A percentile compares a stretch with the other conserved stretches of the same genome.
These are phyloP conservation scores for Zophobas atratus DNA, from an alignment of 1,140 invertebrate genomes.

Conservation along the genomic window DNA sequence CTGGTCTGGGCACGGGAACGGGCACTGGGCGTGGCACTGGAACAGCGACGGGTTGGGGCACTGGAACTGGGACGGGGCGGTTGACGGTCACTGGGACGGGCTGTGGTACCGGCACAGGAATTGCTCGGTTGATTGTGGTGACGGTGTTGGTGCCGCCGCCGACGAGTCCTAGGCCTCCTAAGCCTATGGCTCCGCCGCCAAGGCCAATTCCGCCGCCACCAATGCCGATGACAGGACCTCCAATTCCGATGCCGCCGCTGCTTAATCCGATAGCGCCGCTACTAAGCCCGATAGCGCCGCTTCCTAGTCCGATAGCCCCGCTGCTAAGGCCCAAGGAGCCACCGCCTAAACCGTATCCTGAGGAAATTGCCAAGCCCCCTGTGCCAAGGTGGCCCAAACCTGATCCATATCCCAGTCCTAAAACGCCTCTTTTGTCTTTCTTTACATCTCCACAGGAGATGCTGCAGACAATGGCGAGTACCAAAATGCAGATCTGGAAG, in stretches of 20 bases:
- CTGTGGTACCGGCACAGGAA: slow-evolving; percentile 59
- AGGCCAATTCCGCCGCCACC: slow-evolving; percentile 31
- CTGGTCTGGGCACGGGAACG: slow-evolving; percentile 55
- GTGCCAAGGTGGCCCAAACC: slow-evolving; percentile 15
- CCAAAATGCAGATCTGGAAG: slow-evolving; percentile 48
- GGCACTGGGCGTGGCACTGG: slow-evolving; percentile 60
- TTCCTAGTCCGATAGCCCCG: slow-evolving; percentile 15
- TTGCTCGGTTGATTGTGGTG: slow-evolving; percentile 54
- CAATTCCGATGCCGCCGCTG: slow-evolving; percentile 3
- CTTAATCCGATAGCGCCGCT: slow-evolving; percentile 1
- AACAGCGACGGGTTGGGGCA: slow-evolving; percentile 55
- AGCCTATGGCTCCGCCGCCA: slow-evolving; percentile 17
- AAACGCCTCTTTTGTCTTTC: slow-evolving; percentile 50
- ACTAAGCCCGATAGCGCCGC: slow-evolving; percentile 4
- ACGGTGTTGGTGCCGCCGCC: slow-evolving; percentile 44
- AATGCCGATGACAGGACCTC: slow-evolving; percentile 14
- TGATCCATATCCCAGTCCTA: slow-evolving; percentile 49
- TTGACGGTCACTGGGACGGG: slow-evolving; percentile 69
- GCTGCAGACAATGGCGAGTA: slow-evolving; percentile 47
- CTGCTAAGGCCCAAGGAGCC: slow-evolving; percentile 7
- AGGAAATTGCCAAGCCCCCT: neutral
- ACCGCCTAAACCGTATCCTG: slow-evolving; percentile 30
- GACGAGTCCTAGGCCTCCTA: slow-evolving; percentile 12
- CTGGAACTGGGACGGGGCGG: slow-evolving; percentile 61
- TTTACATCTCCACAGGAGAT: slow-evolving; percentile 49